Percentiles rank a stretch among this genome's conserved stretches.
Evolutionary conservation across 2,797 vertebrate genomes (phyloP).

Genomic region (Propithecus deckenii): DNA sequence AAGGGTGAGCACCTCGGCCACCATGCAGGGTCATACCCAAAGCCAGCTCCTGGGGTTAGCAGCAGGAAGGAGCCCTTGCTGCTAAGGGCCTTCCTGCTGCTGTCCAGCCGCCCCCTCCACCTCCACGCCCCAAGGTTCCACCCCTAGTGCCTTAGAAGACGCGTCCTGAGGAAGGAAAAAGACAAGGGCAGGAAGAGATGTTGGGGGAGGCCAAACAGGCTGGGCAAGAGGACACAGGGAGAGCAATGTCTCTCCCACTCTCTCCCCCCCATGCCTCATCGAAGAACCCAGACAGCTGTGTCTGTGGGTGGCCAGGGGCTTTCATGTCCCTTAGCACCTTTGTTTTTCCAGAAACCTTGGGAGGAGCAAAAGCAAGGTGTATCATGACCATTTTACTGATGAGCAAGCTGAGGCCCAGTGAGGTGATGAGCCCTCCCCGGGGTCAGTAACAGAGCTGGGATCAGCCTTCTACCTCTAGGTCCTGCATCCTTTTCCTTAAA

Average conservation of each 20-base stretch:
- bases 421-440: not conserved
- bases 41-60: not conserved
- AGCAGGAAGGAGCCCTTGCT: not conserved
- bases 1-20: not conserved
- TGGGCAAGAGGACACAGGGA: not conserved
- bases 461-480: not conserved
- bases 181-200: not conserved
- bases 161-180: not conserved
- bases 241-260: not conserved
- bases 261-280: not conserved
- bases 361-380: not conserved
- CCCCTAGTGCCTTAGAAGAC: not conserved
- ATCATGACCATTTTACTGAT: not conserved
- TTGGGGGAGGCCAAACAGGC: not conserved
- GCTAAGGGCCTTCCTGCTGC: not conserved
- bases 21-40: not conserved
- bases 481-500: not conserved
- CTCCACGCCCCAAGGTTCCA: fast-evolving
- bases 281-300: not conserved
- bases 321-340: not conserved
- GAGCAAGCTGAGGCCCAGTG: not conserved
- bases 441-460: not conserved
- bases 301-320: not conserved
- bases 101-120: not conserved
- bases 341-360: not conserved